Evolutionary conservation across 1,140 invertebrate genomes (phyloP), one percentile per base, ranked within the genome.

Genomic region (Diorhabda elongata): DNA sequence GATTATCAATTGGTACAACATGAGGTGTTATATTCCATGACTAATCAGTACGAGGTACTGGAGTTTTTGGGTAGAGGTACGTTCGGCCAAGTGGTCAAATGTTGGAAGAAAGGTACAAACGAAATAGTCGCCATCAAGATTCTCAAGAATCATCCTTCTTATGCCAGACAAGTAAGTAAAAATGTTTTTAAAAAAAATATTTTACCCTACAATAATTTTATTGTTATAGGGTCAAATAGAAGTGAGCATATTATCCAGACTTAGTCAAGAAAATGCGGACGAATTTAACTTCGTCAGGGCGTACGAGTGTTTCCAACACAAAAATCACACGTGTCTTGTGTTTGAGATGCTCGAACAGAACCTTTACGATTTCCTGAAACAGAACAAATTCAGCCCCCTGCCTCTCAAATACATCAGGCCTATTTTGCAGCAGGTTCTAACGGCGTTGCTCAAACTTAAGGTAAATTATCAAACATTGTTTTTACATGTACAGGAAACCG

Each of bases 271-370:
- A 89, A 99, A 98, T 90, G 97, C 97, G 74, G 98, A 99, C 83
- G 97, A 99, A 86, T 96, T 95, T 86, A 99, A 99, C 85, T 99
- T 99, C 88, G 98, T 99, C 69, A 94, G 98, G 68, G 98, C 97
- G 8, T 98, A 96, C 83, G 98, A 99, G 84, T 99, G 97, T 85
- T 99, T 99, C 84, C 95, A 98, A 83, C 98, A 99, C 85, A 98
- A 98, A 82, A 98, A 97, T 80, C 98, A 99, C 84, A 99, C 98
- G 43, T 99, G 98, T 84, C 87, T 99, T 81, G 98, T 99, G 75
- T 99, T 99, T 83, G 98, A 99, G 84, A 99, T 99, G 97, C 88
- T 99, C 72, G 98, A 99, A 81, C 98, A 99, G 85, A 99, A 99
- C 85, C 87, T 99, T 66, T 99, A 99, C 84, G 98, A 99, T 86